A percentile compares a stretch with the other conserved stretches of the same genome.
Evolutionary conservation across 2,888 invertebrate genomes (phyloP).

Genomic region (Aricia artaxerxes): DNA sequence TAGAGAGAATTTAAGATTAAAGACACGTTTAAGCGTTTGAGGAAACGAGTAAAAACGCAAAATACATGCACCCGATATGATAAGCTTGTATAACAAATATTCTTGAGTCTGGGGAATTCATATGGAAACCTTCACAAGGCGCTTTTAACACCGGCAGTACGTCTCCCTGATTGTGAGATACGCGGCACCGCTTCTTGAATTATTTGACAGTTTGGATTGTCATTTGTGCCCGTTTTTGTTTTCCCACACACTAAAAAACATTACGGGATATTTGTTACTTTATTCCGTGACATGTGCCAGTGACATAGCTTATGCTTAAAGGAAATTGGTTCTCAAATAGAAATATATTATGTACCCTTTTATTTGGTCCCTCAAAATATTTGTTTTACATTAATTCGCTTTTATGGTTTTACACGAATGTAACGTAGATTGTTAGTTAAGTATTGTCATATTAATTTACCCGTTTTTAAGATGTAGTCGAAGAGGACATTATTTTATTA

Average conservation of each 20-base stretch:
- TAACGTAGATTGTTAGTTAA: not conserved
- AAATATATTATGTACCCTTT: constrained; percentile 26
- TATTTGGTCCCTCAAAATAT: constrained; percentile 16
- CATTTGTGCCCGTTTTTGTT: constrained; percentile 59
- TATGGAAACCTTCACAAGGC: constrained; percentile 51
- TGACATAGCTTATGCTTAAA: constrained; percentile 29
- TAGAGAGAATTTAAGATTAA: not conserved
- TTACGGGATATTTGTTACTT: constrained; percentile 35
- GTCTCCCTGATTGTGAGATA: constrained; percentile 76
- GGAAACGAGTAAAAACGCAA: constrained; percentile 43
- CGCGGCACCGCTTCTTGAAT: constrained; percentile 68
- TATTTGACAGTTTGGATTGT: constrained; percentile 75
- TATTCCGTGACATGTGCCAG: constrained; percentile 31
- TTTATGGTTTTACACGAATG: not conserved
- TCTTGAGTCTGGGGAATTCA: constrained; percentile 69
- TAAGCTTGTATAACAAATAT: constrained; percentile 49
- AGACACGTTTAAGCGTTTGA: not conserved
- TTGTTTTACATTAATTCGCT: not conserved
- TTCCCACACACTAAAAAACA: constrained; percentile 41
- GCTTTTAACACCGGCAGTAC: constrained; percentile 59
- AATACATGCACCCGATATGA: constrained; percentile 54
- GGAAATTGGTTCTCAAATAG: constrained; percentile 27
- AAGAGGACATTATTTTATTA: not conserved
- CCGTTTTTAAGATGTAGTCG: not conserved
- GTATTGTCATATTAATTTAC: not conserved